These are phyloP conservation scores for Trichacis sp. DNA, from an alignment of 2,888 invertebrate genomes.

Conservation along the genomic window DNA sequence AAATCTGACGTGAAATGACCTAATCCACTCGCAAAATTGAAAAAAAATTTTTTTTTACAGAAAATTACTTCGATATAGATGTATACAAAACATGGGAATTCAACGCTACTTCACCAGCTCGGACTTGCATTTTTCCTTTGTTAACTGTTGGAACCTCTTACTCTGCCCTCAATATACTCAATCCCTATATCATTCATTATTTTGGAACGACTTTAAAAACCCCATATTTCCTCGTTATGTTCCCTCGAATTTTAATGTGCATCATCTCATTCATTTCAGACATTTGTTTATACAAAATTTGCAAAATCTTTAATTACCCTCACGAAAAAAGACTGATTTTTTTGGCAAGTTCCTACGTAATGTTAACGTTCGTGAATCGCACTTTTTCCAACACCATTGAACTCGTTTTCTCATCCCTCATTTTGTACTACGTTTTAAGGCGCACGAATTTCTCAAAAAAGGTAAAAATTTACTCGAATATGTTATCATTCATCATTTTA, in stretches of 20 bases:
- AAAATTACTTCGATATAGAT: conserved; percentile 84
- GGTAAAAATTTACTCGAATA: conserved; percentile 60
- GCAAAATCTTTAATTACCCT: conserved; percentile 79
- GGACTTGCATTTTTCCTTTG: conserved; percentile 85
- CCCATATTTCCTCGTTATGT: conserved; percentile 80
- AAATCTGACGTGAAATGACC: no score
- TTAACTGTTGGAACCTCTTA: conserved; percentile 81
- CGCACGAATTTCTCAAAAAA: conserved; percentile 76
- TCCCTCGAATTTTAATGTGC: conserved; percentile 84
- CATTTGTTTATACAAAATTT: conserved; percentile 83
- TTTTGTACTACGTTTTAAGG: conserved; percentile 81
- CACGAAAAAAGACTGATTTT: conserved; percentile 78
- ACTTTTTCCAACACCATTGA: conserved; percentile 93
- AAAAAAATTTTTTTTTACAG: conserved; percentile 69
- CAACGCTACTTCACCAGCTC: conserved; percentile 83
- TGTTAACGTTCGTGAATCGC: conserved; percentile 84
- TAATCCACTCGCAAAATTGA: no score
- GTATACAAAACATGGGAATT: conserved; percentile 91
- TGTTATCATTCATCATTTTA: no score
- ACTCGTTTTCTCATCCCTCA: conserved; percentile 80
- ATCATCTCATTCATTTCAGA: conserved; percentile 84
- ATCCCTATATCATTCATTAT: conserved; percentile 73
- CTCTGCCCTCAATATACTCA: conserved; percentile 74
- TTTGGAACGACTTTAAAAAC: conserved; percentile 75
- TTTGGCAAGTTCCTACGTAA: conserved; percentile 87